Evolutionary conservation across 2,888 invertebrate genomes (phyloP).

Genomic region (Teleiodes luculella): DNA sequence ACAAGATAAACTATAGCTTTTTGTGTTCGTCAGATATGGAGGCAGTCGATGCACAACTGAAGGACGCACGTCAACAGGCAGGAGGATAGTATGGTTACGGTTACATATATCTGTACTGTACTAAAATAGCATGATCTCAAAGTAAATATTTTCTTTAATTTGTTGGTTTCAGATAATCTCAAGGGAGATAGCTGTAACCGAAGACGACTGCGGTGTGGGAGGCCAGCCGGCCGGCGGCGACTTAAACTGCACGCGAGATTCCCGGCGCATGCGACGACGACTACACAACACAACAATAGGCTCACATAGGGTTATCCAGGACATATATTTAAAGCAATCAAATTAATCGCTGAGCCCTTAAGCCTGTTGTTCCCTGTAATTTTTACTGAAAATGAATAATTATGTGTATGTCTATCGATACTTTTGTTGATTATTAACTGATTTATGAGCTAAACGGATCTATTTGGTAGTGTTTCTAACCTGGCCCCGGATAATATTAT

Average conservation of each 20-base stretch:
- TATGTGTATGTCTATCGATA: too few species aligned
- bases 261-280: conserved; percentile 19
- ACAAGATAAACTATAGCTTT: background rate
- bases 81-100: background rate
- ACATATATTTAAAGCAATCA: background rate
- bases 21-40: background rate
- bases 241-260: conserved; percentile 8
- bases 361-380: too few species aligned
- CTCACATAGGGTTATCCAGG: conserved; percentile 23
- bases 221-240: conserved; percentile 20
- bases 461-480: too few species aligned
- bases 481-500: too few species aligned
- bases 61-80: background rate
- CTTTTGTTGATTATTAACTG: too few species aligned
- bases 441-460: too few species aligned
- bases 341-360: background rate
- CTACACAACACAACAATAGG: conserved; percentile 36
- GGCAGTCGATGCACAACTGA: background rate
- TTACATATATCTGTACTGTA: background rate
- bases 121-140: background rate
- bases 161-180: conserved; percentile 23
- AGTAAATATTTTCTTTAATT: background rate
- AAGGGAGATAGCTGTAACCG: conserved; percentile 31
- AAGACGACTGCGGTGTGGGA: conserved; percentile 29
- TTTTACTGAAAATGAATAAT: too few species aligned